Evolutionary conservation across 1,140 invertebrate species (phyloP), one percentile per base, ranked within the genome.

Genomic region (Asobara japonica): DNA sequence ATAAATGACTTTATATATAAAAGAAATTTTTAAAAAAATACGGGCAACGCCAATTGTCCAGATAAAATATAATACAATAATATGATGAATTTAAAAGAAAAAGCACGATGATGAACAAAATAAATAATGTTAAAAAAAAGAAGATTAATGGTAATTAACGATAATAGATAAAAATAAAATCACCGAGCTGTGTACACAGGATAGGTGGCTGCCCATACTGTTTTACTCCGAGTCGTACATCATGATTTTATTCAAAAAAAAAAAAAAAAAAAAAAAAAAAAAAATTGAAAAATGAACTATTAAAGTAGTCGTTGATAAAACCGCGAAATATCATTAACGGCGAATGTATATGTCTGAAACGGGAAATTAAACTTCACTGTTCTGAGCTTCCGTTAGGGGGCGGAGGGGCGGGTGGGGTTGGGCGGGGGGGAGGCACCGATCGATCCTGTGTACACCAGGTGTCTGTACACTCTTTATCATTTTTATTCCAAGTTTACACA

Each of bases 401-500:
- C n/a, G n/a, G n/a, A n/a, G n/a, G n/a, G n/a, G n/a, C n/a, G n/a
- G n/a, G n/a, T n/a, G n/a, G n/a, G n/a, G n/a, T n/a, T n/a, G n/a
- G n/a, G n/a, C n/a, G 66, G 30, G 69, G 38, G 29, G 51, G 61
- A 33, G 29, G 30, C 65, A 31, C 33, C 45, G 20, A 76, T 76
- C 69, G 68, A 73, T 76, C 68, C 56, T 73, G 45, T 56, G 51
- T 31, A 73, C 51, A 65, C 74, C 20, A 60, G 62, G 67, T 70
- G 45, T 69, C 25, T 67, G 69, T 56, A 73, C 66, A 71, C 61
- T 72, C 45, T 72, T 56, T 70, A 77, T 74, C 13, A 74, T 72
- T 76, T 74, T 20, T 74, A 70, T 74, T 70, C 66, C 31, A 71
- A 74, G 1, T 74, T 76, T 76, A 70, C 69, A 76, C 69, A 68